Evolutionary conservation across 2,888 invertebrate species (phyloP).

Genomic region (Acrocera orbiculus): DNA sequence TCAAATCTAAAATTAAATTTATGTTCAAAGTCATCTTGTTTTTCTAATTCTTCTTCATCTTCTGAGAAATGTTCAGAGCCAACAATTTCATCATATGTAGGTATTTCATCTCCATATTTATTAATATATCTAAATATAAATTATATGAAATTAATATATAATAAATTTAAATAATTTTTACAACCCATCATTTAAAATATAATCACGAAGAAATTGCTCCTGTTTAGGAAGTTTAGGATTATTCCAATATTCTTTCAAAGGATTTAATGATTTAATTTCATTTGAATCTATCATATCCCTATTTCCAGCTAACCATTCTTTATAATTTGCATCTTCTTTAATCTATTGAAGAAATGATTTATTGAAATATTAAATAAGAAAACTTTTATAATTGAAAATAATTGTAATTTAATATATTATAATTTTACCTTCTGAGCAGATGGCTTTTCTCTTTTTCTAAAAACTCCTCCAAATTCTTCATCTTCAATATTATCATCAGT

Average conservation of each 20-base stretch:
- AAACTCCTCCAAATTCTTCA: conserved; percentile 38
- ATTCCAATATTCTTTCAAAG: conserved; percentile 68
- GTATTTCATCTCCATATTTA: conserved; percentile 35
- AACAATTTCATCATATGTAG: conserved; percentile 48
- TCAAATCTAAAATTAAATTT: conserved; percentile 95
- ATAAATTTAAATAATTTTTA: conserved; percentile 16
- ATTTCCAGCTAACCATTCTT: conserved; percentile 67
- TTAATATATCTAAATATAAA: conserved; percentile 31
- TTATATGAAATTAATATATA: conserved; percentile 7
- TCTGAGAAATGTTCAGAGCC: conserved; percentile 44
- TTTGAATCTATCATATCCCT: conserved; percentile 41
- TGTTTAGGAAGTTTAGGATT: conserved; percentile 62
- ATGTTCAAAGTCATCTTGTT: conserved; percentile 79
- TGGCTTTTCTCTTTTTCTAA: conserved; percentile 37
- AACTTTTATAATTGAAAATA: neutral
- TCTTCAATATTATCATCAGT: conserved; percentile 34
- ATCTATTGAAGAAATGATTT: conserved; percentile 19
- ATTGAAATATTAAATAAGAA: neutral
- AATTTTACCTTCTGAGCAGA: conserved; percentile 30
- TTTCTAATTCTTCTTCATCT: conserved; percentile 61
- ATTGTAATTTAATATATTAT: conserved; percentile 1
- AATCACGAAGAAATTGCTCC: conserved; percentile 84
- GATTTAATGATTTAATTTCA: conserved; percentile 46
- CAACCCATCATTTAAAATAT: conserved; percentile 74
- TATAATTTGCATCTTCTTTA: conserved; percentile 42